Evolutionary conservation across 2,113 vertebrate species (phyloP).

Genomic region (Motacilla alba): DNA sequence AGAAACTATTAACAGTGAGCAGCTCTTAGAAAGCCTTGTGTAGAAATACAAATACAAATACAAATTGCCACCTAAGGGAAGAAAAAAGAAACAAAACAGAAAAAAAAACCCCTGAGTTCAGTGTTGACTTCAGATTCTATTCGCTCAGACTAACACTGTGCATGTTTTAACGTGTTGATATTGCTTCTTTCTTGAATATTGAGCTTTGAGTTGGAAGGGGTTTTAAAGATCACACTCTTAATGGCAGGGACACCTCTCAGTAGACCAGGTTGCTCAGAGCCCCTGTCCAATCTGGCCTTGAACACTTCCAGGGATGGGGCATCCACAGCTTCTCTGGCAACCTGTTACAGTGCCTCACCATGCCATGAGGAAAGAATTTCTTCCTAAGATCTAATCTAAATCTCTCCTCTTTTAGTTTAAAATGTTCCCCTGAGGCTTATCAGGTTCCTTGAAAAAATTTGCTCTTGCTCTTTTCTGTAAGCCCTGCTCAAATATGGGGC

Average conservation of each 20-base stretch:
- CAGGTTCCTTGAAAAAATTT: background rate
- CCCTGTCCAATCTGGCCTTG: fast-evolving
- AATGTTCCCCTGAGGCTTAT: background rate
- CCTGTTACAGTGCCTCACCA: background rate
- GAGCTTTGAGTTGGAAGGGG: background rate
- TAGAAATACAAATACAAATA: no score
- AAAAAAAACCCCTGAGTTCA: background rate
- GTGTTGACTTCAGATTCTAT: background rate
- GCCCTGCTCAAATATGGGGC: fast-evolving
- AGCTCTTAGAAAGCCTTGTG: background rate
- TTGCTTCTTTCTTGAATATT: background rate
- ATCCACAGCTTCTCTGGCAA: background rate
- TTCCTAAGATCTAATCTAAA: background rate
- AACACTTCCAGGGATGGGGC: no score
- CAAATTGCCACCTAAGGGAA: background rate
- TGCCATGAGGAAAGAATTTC: background rate
- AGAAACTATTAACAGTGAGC: background rate
- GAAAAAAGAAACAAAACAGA: fast-evolving
- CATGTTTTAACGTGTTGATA: background rate
- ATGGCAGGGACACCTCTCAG: background rate
- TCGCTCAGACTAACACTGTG: background rate
- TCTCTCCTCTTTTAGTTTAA: background rate
- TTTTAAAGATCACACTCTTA: background rate
- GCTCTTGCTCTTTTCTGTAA: background rate
- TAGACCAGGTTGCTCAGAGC: background rate